Evolutionary conservation across 2,888 invertebrate species (phyloP).

Genomic region (Yponomeuta malinellus): DNA sequence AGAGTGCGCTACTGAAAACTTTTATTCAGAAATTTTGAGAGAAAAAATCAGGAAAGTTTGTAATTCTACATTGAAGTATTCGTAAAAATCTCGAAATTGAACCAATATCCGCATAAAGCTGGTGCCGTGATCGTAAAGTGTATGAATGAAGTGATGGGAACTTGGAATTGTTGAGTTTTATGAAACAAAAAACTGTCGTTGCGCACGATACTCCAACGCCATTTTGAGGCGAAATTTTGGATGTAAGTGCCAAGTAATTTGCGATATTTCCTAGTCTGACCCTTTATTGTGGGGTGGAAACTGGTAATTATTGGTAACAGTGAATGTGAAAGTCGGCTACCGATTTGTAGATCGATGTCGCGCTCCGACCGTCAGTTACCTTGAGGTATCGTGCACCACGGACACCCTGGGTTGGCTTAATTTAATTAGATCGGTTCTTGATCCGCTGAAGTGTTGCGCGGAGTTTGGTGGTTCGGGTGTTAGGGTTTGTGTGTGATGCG

Average conservation of each 20-base stretch:
- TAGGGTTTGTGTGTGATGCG: neutral
- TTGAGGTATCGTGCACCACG: neutral
- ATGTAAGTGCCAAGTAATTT: constrained; percentile 77
- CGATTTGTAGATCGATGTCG: constrained; percentile 31
- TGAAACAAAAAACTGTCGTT: constrained; percentile 75
- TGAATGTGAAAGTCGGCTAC: constrained; percentile 37
- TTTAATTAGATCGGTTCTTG: constrained; percentile 53
- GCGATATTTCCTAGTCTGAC: constrained; percentile 62
- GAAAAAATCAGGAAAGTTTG: constrained; percentile 64
- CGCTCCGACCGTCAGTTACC: constrained; percentile 9
- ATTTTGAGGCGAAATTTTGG: constrained; percentile 78
- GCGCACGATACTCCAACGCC: constrained; percentile 76
- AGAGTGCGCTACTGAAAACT: constrained; percentile 23
- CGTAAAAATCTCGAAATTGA: constrained; percentile 35
- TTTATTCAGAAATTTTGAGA: constrained; percentile 25
- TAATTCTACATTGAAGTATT: constrained; percentile 64
- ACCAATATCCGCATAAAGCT: constrained; percentile 43
- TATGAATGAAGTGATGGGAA: constrained; percentile 49
- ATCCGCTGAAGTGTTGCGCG: constrained; percentile 21
- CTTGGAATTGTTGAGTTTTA: constrained; percentile 24
- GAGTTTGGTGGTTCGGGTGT: neutral
- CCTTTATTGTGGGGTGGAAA: constrained; percentile 39
- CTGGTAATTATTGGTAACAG: constrained; percentile 37
- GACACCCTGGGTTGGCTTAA: constrained; percentile 47
- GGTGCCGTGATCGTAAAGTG: constrained; percentile 47